Evolutionary conservation across 2,797 vertebrate genomes (phyloP).

Genomic region (Macropodus opercularis): DNA sequence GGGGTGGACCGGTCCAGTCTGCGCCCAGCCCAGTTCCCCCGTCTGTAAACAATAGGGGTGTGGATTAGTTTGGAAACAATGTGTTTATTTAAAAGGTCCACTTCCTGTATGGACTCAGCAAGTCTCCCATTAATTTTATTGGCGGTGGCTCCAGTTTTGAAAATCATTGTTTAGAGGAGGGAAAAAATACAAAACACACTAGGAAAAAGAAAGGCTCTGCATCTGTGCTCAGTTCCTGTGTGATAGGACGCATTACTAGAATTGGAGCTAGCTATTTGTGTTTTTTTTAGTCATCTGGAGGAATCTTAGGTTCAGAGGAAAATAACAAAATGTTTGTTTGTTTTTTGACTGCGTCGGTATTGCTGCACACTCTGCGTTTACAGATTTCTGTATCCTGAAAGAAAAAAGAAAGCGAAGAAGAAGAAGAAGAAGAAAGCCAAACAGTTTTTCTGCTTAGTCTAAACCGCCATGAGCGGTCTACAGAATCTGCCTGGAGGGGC

Average conservation of each 20-base stretch:
- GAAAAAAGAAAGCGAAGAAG: constrained; percentile 2
- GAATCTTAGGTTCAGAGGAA: constrained; percentile 59
- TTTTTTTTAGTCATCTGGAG: constrained; percentile 63
- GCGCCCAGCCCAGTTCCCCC: constrained; percentile 77
- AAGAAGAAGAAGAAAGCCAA: constrained; percentile 53
- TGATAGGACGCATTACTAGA: constrained; percentile 72
- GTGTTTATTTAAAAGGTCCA: constrained; percentile 87
- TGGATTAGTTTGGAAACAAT: constrained; percentile 89
- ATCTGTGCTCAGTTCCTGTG: constrained; percentile 76
- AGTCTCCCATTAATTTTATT: constrained; percentile 85
- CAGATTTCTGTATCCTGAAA: constrained; percentile 54
- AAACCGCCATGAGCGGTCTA: constrained; percentile 67
- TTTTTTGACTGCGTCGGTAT: constrained; percentile 63
- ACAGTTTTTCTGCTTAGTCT: constrained; percentile 64
- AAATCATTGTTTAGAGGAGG: constrained; percentile 81
- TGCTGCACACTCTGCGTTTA: constrained; percentile 55
- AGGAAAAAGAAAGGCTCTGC: constrained; percentile 67
- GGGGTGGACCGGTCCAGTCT: constrained; percentile 65
- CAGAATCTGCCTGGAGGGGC: constrained; percentile 68
- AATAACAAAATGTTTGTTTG: too few species aligned
- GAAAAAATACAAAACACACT: constrained; percentile 70
- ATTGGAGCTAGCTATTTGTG: constrained; percentile 56
- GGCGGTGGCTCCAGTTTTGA: constrained; percentile 75
- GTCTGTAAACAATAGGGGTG: constrained; percentile 87
- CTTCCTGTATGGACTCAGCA: constrained; percentile 84